Base-by-base conservation (phyloP, 2,797 vertebrate species). In the Buceros bicornis region DNA sequence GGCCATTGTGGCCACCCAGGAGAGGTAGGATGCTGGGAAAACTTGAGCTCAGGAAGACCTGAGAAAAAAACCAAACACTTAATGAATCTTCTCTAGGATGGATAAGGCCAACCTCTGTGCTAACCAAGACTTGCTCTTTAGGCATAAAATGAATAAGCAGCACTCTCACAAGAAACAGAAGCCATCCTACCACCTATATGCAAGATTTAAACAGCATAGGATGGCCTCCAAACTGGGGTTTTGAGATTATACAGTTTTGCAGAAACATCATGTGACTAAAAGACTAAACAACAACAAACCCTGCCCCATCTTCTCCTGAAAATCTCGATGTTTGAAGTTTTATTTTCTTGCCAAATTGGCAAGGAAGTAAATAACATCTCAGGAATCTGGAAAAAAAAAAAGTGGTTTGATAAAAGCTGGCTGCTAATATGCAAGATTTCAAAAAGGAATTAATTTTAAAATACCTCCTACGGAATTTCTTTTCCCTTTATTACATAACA, bases 151-250 rank as follows among this genome's bases (percentile, higher is more conserved):
- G 1, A 71, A 42, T 5, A 50, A 5, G 7, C 5, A 78, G 6
- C 7, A 16, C 43, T 79, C 54, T 61, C 10, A 57, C 11, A 57
- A 51, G 58, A 53, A 83, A 54, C 13, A 58, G 29, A 8, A 58
- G 24, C 40, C 50, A 58, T 43, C 7, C 14, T 51, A n/a, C 16
- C 18, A 14, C 15, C 42, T 47, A 40, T 26, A 15, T 0, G 0
- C 4, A 35, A 62, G 13, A 56, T 62, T 82, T 47, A 58, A 80
- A 40, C 14, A 40, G 14, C 0, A 0, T 22, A 79, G 69, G 87
- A 4, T 47, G 54, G 67, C 14, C 33, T 35, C 10, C 11, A 60
- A 84, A 71, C 2, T 6, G 29, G 11, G 14, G 37, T 84, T 57
- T 15, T 58, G 54, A 82, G 12, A 53, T 72, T 79, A 72, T 20